Conservation (phyloP, 2,797 vertebrate genomes). For the Sciaenops ocellatus region DNA sequence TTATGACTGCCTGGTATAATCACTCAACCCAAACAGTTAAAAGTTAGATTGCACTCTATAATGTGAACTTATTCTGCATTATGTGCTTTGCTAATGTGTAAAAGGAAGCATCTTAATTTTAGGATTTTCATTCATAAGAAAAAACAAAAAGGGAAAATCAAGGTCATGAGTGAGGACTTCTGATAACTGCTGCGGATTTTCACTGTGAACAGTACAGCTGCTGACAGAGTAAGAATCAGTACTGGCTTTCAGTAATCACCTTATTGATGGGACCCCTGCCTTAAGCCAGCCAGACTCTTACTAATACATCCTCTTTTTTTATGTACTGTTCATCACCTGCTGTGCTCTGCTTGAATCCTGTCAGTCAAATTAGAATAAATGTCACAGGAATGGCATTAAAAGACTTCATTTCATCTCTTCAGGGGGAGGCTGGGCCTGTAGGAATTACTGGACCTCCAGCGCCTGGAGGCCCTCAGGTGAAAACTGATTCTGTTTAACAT, state of each 20-base stretch:
- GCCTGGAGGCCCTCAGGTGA: conserved; percentile 74
- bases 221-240: conserved; percentile 5
- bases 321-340: background rate
- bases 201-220: background rate
- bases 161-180: background rate
- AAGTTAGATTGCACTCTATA: no score
- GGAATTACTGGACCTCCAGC: conserved; percentile 75
- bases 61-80: no score
- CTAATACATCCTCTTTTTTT: background rate
- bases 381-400: background rate
- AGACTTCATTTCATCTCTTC: conserved; percentile 11
- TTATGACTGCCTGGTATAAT: background rate
- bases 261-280: conserved; percentile 13
- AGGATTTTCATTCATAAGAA: background rate
- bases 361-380: background rate
- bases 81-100: background rate
- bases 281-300: background rate
- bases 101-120: background rate
- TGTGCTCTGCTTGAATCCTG: conserved; percentile 14
- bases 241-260: conserved; percentile 5
- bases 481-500: background rate
- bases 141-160: background rate
- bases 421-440: conserved; percentile 74
- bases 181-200: background rate
- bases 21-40: background rate